Evolutionary conservation across 2,113 vertebrate genomes (phyloP).

Genomic region (Oreochromis tanganicae): DNA sequence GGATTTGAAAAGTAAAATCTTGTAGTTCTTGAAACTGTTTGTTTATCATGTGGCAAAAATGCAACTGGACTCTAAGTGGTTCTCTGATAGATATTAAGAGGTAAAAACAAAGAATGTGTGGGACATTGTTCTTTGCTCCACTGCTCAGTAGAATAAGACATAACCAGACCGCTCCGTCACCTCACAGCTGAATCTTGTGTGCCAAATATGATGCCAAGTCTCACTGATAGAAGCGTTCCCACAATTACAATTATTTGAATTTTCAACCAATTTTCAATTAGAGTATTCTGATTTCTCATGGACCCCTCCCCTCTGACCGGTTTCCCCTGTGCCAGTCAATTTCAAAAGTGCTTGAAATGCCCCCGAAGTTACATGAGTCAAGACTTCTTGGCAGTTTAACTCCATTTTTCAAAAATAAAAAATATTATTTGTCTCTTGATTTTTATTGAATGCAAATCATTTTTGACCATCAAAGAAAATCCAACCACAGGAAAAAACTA

Average conservation of each 20-base stretch:
- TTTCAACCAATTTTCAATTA: background rate
- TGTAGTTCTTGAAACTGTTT: background rate
- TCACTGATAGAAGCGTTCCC: accelerated
- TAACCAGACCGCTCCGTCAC: accelerated
- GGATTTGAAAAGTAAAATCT: background rate
- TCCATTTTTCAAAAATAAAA: background rate
- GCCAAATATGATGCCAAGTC: background rate
- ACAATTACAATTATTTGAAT: background rate
- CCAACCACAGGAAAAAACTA: background rate
- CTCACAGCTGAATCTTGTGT: background rate
- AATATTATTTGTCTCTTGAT: background rate
- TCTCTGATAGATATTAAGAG: accelerated
- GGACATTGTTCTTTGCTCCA: background rate
- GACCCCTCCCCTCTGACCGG: accelerated
- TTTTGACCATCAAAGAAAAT: background rate
- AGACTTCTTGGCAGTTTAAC: background rate
- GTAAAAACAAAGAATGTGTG: background rate
- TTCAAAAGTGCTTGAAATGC: background rate
- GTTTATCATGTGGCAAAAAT: background rate
- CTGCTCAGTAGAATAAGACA: background rate
- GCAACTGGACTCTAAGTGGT: background rate
- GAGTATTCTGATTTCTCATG: background rate
- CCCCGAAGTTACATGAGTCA: accelerated
- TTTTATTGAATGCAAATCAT: background rate
- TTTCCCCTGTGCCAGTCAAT: background rate